Evolutionary conservation across 2,797 vertebrate genomes (phyloP), one percentile per base, ranked within the genome.

Genomic region (Anas georgica): DNA sequence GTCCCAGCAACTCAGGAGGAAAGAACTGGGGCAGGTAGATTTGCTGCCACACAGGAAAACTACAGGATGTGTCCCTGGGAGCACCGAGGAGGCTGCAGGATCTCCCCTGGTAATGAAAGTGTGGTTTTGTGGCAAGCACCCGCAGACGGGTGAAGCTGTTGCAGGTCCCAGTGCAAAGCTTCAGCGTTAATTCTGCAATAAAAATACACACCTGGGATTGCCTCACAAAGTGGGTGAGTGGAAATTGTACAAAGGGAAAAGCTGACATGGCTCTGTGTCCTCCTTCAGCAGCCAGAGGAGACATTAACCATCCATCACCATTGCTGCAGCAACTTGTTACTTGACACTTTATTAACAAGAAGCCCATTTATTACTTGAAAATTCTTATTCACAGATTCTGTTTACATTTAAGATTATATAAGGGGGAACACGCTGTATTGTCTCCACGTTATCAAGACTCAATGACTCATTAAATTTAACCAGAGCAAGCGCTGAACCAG

Each of bases 331-430:
- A 56, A 35, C 87, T 89, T 58, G 14, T n/a, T 58, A n/a, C 72
- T 80, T 45, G 86, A 50, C 74, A 25, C 83, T 80, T 92, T 46
- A 82, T 86, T 88, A 88, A 78, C 84, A 33, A 79, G 93, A 52
- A 92, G 45, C 69, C 81, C 87, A 48, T 78, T 94, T 88, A 26
- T 5, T 46, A 33, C 62, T 79, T 39, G 78, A 64, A 89, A 93
- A 78, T 74, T 81, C 92, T 86, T 86, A 86, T 86, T 93, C 89
- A 64, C 7, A 0, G n/a, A 60, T 75, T 72, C 83, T 90, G 81
- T 75, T 94, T 78, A 50, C 69, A n/a, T 74, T 81, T 70, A 14
- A 77, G 74, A 28, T 88, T 52, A 18, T 29, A 11, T n/a, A 48
- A 86, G 70, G 91, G 81, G 88, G 46, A 72, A 25, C 70, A 73